Conservation (phyloP, 2,888 invertebrate species). For the Drosophila niveifrons region DNA sequence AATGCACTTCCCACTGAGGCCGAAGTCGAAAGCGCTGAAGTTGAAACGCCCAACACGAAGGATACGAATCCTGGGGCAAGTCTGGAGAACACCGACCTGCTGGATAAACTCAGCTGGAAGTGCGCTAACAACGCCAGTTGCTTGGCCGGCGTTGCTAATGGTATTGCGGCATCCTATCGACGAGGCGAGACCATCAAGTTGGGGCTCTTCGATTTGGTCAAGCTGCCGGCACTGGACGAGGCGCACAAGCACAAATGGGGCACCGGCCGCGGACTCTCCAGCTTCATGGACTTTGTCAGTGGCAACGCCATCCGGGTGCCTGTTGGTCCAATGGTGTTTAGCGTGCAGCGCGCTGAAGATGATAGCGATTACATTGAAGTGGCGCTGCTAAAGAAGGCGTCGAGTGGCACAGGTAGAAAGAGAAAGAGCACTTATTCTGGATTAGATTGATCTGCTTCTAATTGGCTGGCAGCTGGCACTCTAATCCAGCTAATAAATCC, state of each 20-base stretch:
- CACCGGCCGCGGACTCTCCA: conserved; percentile 79
- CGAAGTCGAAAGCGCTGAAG: conserved; percentile 14
- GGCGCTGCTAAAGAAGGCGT: conserved; percentile 82
- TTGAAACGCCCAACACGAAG: conserved; percentile 15
- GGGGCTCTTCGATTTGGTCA: conserved; percentile 87
- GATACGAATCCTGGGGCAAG: conserved; percentile 20
- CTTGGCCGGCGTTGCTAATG: conserved; percentile 86
- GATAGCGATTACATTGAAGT: conserved; percentile 84
- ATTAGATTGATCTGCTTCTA: conserved; percentile 42
- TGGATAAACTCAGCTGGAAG: conserved; percentile 84
- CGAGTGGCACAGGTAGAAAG: conserved; percentile 81
- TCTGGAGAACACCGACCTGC: conserved; percentile 75
- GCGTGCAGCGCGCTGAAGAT: conserved; percentile 84
- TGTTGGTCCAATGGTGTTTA: conserved; percentile 84
- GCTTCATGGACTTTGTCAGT: conserved; percentile 82
- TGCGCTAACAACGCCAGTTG: conserved; percentile 89
- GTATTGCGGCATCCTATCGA: conserved; percentile 86
- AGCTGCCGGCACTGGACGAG: conserved; percentile 82
- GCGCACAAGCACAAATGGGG: conserved; percentile 69
- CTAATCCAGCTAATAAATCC: conserved; percentile 2
- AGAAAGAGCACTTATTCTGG: conserved; percentile 7
- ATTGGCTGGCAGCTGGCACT: conserved; percentile 21
- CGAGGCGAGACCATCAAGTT: conserved; percentile 87
- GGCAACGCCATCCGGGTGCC: conserved; percentile 84
- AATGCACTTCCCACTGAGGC: conserved; percentile 41